Evolutionary conservation across 2,113 vertebrate species (phyloP), one percentile per base, ranked within the genome.

Genomic region (Thymallus thymallus): DNA sequence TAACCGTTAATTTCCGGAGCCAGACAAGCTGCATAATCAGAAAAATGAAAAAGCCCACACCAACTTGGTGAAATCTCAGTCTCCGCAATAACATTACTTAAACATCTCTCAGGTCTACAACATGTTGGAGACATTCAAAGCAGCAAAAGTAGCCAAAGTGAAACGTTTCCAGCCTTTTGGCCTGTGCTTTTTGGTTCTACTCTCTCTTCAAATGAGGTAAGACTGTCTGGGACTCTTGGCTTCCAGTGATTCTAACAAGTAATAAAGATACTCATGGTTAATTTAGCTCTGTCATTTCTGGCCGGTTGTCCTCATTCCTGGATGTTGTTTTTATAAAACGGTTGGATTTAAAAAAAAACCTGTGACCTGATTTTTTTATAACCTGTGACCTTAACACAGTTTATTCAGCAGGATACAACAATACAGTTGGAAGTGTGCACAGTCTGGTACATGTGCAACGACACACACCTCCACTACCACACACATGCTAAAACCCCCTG

Each of bases 151-250:
- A 72, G 72, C 74, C 66, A 75, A 30, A 67, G 48, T 41, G 9
- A 10, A 41, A 41, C 9, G 35, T 69, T 67, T 7, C 41, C 69
- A 78, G 60, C 69, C 63, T 61, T 61, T 75, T 70, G 74, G 69
- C 68, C 69, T 76, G 51, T 16, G 30, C 60, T 9, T 63, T 72
- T 73, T 72, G 45, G 72, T 68, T 82, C 71, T 75, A 63, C 76
- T 81, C 35, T 41, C 2, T 41, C 71, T 45, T 80, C n/a, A 74
- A 84, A 82, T 88, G 77, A 88, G 63, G 82, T 82, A 81, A 85
- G 76, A 74, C 76, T 58, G 56, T 84, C 79, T 82, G 70, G 61
- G 68, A 58, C 32, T 68, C 79, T 76, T 71, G 71, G 68, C 70
- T 68, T 41, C 9, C 35, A 41, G 35, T 10, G 9, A 10, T 41